phyloP scores from a whole-genome alignment of 2,113 vertebrate genomes.

The Oncorhynchus mykiss region DNA sequence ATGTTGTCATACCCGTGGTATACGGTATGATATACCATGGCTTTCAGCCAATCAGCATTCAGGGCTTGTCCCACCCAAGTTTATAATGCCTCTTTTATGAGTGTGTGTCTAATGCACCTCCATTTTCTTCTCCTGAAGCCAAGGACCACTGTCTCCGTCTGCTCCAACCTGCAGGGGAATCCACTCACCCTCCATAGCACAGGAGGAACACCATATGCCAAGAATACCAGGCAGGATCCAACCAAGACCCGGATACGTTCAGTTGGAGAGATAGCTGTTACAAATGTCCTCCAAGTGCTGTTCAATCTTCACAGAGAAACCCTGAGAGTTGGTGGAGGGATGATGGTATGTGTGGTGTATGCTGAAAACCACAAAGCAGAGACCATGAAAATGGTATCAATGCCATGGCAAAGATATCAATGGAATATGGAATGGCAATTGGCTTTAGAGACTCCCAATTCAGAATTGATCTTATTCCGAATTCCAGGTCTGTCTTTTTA shows the following conservation, averaged over 20 bases:
- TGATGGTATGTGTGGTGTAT: neutral
- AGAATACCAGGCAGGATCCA: slow-evolving; percentile 42
- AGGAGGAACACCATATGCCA: slow-evolving; percentile 36
- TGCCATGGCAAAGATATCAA: slow-evolving; percentile 5
- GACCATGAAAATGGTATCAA: slow-evolving; percentile 28
- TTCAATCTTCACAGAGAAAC: slow-evolving; percentile 32
- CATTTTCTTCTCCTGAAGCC: slow-evolving; percentile 22
- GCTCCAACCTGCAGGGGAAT: slow-evolving; percentile 65
- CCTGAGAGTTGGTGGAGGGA: slow-evolving; percentile 45
- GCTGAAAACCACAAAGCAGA: slow-evolving; percentile 22
- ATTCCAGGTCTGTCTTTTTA: slow-evolving; percentile 22
- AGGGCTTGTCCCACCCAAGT: no score
- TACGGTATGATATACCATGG: no score
- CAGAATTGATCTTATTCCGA: slow-evolving; percentile 20
- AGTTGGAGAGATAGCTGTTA: slow-evolving; percentile 53
- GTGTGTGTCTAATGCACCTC: slow-evolving; percentile 1
- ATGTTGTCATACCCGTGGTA: no score
- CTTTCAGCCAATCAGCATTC: no score
- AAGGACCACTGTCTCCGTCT: slow-evolving; percentile 24
- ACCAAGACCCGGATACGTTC: slow-evolving; percentile 34
- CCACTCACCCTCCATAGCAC: slow-evolving; percentile 28
- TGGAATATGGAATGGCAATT: slow-evolving; percentile 48
- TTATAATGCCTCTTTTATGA: neutral
- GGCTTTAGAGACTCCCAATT: slow-evolving; percentile 26
- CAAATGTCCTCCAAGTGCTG: slow-evolving; percentile 20